phyloP scores from a whole-genome alignment of 1,140 invertebrate species.

The Brachionus asplanchnoidis region DNA sequence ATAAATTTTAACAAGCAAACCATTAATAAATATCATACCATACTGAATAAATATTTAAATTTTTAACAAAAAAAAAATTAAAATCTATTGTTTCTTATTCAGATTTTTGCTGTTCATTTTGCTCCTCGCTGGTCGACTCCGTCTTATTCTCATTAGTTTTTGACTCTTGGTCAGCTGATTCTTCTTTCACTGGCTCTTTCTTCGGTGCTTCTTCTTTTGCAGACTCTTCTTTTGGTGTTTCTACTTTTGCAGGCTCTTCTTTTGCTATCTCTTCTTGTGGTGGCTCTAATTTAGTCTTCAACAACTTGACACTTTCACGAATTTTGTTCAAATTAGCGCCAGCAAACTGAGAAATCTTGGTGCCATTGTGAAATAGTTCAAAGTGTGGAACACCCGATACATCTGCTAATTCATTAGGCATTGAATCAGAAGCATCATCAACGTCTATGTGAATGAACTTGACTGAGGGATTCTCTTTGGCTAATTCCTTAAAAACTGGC shows the following conservation, averaged over 20 bases:
- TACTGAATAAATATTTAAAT: too few species aligned
- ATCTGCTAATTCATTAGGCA: conserved; percentile 22
- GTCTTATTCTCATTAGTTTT: background rate
- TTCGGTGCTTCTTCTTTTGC: background rate
- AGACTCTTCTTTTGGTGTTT: background rate
- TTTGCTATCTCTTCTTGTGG: background rate
- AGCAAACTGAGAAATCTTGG: background rate
- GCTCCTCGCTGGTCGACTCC: background rate
- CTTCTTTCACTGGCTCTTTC: background rate
- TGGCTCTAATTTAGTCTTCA: background rate
- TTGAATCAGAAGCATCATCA: background rate
- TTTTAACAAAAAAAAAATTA: background rate
- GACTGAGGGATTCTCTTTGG: conserved; percentile 15
- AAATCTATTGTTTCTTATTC: background rate
- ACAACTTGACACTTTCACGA: background rate
- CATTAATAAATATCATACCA: background rate
- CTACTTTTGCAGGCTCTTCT: background rate
- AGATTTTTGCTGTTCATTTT: background rate
- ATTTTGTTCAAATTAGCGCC: conserved; percentile 26
- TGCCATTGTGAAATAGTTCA: conserved; percentile 34
- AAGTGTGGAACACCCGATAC: conserved; percentile 17
- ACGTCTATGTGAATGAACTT: conserved; percentile 36
- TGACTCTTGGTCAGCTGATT: background rate
- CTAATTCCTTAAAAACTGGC: conserved; percentile 21
- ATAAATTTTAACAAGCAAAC: background rate